These are phyloP conservation scores for Pteromalus puparum DNA, from an alignment of 1,140 invertebrate species.

Conservation along the genomic window DNA sequence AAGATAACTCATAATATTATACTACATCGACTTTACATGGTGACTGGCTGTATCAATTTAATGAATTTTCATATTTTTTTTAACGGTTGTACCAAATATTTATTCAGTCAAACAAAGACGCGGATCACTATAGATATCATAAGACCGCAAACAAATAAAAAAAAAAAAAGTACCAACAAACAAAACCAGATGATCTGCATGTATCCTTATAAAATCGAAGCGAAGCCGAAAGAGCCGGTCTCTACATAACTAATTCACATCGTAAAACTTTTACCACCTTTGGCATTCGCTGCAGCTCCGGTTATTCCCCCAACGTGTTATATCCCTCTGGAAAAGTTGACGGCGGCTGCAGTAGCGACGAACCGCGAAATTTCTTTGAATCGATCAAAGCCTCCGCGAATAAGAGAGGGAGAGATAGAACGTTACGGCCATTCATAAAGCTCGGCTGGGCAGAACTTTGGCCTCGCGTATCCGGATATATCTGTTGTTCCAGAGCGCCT, in stretches of 20 bases:
- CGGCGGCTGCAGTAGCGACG: not conserved
- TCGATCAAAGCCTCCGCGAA: conserved; percentile 33
- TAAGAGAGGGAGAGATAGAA: not conserved
- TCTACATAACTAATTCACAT: conserved; percentile 12
- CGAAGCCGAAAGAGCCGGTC: not conserved
- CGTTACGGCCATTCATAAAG: conserved; percentile 39
- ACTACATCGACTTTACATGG: no score
- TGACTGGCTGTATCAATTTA: no score
- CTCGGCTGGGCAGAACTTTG: conserved; percentile 31
- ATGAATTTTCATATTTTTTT: no score
- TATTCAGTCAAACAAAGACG: no score
- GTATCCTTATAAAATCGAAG: not conserved
- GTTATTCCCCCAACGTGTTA: not conserved
- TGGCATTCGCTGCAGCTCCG: not conserved
- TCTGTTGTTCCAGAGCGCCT: conserved; percentile 18
- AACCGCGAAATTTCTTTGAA: conserved; percentile 32
- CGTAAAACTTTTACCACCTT: conserved; percentile 28
- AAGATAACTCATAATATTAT: no score
- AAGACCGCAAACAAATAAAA: not conserved
- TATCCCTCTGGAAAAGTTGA: not conserved
- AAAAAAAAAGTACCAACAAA: no score
- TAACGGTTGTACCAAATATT: no score
- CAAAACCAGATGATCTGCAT: no score
- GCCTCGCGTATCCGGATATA: conserved; percentile 4
- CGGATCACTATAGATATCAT: no score